Evolutionary conservation across 2,797 vertebrate genomes (phyloP), one percentile per base, ranked within the genome.

Genomic region (Nyctalus aviator): DNA sequence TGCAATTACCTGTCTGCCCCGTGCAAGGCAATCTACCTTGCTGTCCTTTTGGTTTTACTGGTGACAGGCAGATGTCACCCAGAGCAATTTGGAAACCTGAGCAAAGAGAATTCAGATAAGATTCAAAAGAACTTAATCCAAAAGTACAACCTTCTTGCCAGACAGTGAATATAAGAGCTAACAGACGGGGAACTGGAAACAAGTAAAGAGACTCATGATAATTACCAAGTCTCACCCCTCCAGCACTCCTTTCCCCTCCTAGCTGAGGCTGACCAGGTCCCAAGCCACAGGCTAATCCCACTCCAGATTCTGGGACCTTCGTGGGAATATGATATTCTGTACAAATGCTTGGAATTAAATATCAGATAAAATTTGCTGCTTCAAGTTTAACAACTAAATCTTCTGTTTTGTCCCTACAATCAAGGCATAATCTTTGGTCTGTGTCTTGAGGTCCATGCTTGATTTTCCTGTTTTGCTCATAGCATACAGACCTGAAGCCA

Each of bases 1-100:
- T 96, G 96, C 97, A 97, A 98, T 98, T 98, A 98, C 96, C 92
- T 95, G 95, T 97, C 97, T 97, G 91, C 75, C 94, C 88, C 88
- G 84, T 84, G 96, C 95, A 96, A 97, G 84, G 75, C 93, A 96
- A 93, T 96, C 96, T 96, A 94, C 53, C 9, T 35, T n/a, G 62
- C 86, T 69, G 4, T 9, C 94, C 92, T 95, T 93, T 94, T 15
- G 86, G 30, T 1, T 53, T 94, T 71, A 88, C 83, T 95, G 89
- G 94, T 96, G 62, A 97, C 88, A 41, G 88, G 88, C 86, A 93
- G 83, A 95, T 89, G 94, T 96, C 96, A 95, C 94, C 30, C 64
- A 90, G 86, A 90, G 95, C 90, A 95, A 84, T 14, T 77, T 0
- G 27, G 2, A 48, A 96, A 93, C 87, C 94, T 77, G 92, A 96